Evolutionary conservation across 2,797 vertebrate species (phyloP).

Genomic region (Hephaestus fuliginosus): DNA sequence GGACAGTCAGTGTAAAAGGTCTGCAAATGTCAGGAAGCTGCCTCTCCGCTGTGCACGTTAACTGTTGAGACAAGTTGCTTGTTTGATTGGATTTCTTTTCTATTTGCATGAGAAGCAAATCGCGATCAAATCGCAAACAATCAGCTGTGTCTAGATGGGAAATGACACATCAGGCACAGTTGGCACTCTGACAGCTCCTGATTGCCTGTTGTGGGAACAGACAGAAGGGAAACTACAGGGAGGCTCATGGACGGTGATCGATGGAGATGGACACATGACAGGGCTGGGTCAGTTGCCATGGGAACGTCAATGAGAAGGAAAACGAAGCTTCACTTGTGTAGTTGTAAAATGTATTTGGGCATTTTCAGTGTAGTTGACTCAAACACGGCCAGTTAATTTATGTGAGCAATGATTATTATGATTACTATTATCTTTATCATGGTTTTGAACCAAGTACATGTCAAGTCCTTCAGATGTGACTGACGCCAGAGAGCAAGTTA

Average conservation of each 20-base stretch:
- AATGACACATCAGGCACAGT: conserved; percentile 53
- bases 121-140: conserved; percentile 37
- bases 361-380: neutral
- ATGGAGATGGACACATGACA: conserved; percentile 50
- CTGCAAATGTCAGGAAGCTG: conserved; percentile 4
- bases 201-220: conserved; percentile 55
- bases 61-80: neutral
- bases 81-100: conserved; percentile 17
- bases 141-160: conserved; percentile 48
- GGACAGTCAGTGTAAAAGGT: conserved; percentile 13
- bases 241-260: conserved; percentile 37
- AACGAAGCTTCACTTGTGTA: neutral
- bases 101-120: conserved; percentile 11
- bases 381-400: neutral
- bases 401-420: too few relatives aligned
- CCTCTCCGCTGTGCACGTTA: conserved; percentile 8
- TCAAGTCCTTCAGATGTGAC: neutral
- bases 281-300: conserved; percentile 59
- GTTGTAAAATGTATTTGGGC: too few relatives aligned
- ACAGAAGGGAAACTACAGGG: conserved; percentile 23
- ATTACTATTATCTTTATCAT: too few relatives aligned
- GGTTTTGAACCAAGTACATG: neutral
- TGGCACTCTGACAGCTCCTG: conserved; percentile 63
- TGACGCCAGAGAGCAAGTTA: too few relatives aligned
- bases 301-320: conserved; percentile 54